phyloP scores from a whole-genome alignment of 2,113 vertebrate genomes.

The Boulengerochromis microlepis region DNA sequence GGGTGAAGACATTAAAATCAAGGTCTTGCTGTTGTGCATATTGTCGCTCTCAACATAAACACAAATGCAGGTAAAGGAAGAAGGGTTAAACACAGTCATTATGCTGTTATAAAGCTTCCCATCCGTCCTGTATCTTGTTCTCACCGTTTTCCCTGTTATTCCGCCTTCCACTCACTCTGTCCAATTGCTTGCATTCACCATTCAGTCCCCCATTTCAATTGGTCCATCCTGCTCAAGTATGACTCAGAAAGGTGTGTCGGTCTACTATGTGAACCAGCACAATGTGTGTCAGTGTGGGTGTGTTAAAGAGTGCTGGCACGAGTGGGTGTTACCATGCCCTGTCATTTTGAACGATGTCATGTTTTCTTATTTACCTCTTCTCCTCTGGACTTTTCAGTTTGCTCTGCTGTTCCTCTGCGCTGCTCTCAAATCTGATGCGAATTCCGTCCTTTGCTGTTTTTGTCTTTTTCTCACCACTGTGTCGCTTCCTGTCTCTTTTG shows the following conservation, averaged over 20 bases:
- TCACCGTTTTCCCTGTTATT: conserved; percentile 49
- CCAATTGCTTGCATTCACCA: conserved; percentile 64
- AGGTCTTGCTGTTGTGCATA: neutral
- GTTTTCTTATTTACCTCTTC: conserved; percentile 47
- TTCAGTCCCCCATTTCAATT: conserved; percentile 68
- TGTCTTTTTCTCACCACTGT: neutral
- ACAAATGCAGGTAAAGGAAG: neutral
- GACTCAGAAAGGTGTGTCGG: conserved; percentile 81
- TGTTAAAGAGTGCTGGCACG: neutral
- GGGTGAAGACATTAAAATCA: neutral
- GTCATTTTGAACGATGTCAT: conserved; percentile 66
- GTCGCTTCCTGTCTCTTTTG: conserved; percentile 6
- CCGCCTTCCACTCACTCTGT: conserved; percentile 55
- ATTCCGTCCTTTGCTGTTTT: neutral
- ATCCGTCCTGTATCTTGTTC: conserved; percentile 35
- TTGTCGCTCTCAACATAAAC: neutral
- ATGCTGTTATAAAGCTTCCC: conserved; percentile 26
- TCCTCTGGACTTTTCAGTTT: conserved; percentile 57
- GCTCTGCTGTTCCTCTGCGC: conserved; percentile 43
- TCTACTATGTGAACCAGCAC: conserved; percentile 66
- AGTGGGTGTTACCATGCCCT: conserved; percentile 48
- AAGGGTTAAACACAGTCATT: neutral
- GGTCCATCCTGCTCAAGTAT: conserved; percentile 77
- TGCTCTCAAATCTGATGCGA: neutral
- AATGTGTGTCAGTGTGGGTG: conserved; percentile 29